Evolutionary conservation across 2,113 vertebrate genomes (phyloP).

Genomic region (Tetraodon nigroviridis): DNA sequence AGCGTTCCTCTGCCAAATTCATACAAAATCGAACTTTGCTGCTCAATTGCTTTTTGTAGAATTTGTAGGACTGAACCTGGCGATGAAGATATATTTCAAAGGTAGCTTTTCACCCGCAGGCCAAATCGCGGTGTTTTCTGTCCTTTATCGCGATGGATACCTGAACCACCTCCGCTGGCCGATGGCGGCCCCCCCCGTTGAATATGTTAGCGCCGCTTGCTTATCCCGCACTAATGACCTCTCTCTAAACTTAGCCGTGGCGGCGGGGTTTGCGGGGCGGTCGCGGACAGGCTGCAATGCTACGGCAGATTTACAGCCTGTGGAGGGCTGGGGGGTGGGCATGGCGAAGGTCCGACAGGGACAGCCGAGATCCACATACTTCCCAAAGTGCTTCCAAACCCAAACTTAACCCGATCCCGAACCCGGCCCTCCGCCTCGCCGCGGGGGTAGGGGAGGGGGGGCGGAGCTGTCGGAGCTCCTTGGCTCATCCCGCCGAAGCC

Average conservation of each 20-base stretch:
- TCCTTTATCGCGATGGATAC: no score
- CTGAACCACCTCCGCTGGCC: no score
- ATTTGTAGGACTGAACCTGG: no score
- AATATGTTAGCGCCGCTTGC: not conserved
- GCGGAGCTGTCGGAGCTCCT: constrained; percentile 51
- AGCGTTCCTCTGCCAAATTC: not conserved
- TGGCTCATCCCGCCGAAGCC: constrained; percentile 49
- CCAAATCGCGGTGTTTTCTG: no score
- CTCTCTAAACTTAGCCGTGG: constrained; percentile 63
- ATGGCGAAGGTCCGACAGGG: not conserved
- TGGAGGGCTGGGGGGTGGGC: constrained; percentile 9
- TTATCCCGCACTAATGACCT: constrained; percentile 46
- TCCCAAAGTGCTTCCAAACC: constrained; percentile 69
- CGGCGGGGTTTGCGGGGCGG: constrained; percentile 19
- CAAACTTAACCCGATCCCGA: constrained; percentile 71
- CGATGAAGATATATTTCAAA: no score
- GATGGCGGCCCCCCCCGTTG: no score
- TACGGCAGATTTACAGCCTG: constrained; percentile 67
- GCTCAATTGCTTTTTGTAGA: no score
- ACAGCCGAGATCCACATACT: constrained; percentile 56
- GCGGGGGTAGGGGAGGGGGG: constrained; percentile 28
- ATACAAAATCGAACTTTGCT: no score
- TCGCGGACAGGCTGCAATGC: constrained; percentile 59
- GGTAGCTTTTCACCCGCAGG: no score
- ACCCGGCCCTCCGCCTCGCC: no score